Evolutionary conservation across 2,888 invertebrate genomes (phyloP).

Genomic region (Nasonovia ribisnigri): DNA sequence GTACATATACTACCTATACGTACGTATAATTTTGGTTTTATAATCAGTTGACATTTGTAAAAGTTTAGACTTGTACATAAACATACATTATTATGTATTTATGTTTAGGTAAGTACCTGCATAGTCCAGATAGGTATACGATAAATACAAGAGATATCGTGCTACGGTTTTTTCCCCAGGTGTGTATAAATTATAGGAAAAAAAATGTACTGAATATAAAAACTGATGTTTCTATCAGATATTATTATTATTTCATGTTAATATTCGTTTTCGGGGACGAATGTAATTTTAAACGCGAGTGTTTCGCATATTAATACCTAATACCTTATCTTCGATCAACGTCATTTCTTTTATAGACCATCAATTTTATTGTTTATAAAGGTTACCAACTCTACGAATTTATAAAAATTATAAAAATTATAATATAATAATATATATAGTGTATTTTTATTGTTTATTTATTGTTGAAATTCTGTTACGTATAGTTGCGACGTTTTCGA

Average conservation of each 20-base stretch:
- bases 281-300: constrained; percentile 8
- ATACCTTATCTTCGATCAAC: neutral
- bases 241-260: constrained; percentile 44
- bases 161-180: neutral
- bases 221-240: constrained; percentile 41
- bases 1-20: neutral
- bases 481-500: neutral
- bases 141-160: constrained; percentile 6
- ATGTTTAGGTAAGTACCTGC: neutral
- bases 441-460: neutral
- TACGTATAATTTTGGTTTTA: constrained; percentile 24
- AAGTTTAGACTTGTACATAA: constrained; percentile 18
- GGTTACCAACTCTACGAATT: neutral
- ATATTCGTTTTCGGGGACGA: constrained; percentile 20
- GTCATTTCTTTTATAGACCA: neutral
- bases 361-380: constrained; percentile 26
- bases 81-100: constrained; percentile 1
- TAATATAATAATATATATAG: neutral
- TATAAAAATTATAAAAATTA: neutral
- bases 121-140: neutral
- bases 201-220: neutral
- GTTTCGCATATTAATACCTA: neutral
- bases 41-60: neutral
- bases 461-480: neutral
- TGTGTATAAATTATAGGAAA: constrained; percentile 30